Conservation (phyloP, 2,797 vertebrate species). For the Harpagifer antarcticus region DNA sequence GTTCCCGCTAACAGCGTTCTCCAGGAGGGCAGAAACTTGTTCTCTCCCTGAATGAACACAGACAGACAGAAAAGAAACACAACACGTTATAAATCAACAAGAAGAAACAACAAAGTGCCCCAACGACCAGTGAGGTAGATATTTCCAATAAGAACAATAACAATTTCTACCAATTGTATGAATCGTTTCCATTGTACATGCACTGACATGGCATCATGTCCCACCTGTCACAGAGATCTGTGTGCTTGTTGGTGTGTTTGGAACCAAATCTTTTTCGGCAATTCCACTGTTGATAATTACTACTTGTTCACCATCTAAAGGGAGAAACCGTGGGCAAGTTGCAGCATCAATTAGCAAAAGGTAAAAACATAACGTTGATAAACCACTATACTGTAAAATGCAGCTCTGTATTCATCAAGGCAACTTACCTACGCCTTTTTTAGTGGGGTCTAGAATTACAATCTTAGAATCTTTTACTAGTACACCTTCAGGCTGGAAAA, state of each 20-base stretch:
- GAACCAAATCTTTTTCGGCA: slow-evolving; percentile 79
- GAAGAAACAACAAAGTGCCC: not conserved
- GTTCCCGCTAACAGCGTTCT: slow-evolving; percentile 81
- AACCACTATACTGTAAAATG: not conserved
- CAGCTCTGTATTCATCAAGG: not conserved
- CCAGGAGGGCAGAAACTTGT: slow-evolving; percentile 81
- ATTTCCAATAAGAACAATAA: not conserved
- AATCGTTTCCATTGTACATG: accelerated
- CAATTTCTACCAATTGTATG: not conserved
- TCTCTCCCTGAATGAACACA: slow-evolving; percentile 69
- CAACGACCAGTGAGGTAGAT: not conserved
- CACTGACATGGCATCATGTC: not conserved
- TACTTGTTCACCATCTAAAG: slow-evolving; percentile 83
- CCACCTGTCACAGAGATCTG: slow-evolving; percentile 89
- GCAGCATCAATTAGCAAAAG: not conserved
- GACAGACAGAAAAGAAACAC: not conserved
- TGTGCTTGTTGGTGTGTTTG: slow-evolving; percentile 84
- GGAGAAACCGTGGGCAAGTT: not conserved
- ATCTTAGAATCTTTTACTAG: slow-evolving; percentile 68
- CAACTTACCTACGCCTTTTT: slow-evolving; percentile 40
- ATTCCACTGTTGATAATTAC: slow-evolving; percentile 72
- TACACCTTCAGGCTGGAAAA: slow-evolving; percentile 86
- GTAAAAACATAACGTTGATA: not conserved
- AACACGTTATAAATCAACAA: not conserved
- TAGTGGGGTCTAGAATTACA: slow-evolving; percentile 79